Evolutionary conservation across 1,140 invertebrate genomes (phyloP).

Genomic region (Plodia interpunctella): DNA sequence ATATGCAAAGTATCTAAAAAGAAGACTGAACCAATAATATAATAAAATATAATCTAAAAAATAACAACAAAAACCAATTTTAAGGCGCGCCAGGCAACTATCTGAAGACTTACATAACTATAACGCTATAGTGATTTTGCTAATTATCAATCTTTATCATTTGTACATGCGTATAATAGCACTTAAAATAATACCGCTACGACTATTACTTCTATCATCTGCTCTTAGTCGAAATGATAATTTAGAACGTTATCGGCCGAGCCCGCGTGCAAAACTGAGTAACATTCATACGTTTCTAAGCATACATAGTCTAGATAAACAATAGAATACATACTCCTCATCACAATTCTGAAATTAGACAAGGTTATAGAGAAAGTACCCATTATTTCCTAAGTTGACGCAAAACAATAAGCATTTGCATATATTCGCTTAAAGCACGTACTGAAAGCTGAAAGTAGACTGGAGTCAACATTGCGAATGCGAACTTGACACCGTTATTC

Average conservation of each 20-base stretch:
- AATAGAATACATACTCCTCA: neutral
- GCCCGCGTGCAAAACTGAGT: neutral
- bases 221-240: conserved; percentile 57
- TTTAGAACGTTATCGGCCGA: conserved; percentile 50
- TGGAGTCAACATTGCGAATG: neutral
- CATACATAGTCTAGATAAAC: conserved; percentile 6
- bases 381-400: conserved; percentile 11
- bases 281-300: conserved; percentile 13
- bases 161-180: conserved; percentile 70
- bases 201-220: conserved; percentile 43
- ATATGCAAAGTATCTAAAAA: conserved; percentile 46
- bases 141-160: conserved; percentile 59
- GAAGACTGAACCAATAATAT: conserved; percentile 55
- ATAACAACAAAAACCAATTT: conserved; percentile 61
- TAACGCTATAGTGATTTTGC: conserved; percentile 52
- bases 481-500: neutral
- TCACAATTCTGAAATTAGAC: neutral
- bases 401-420: conserved; percentile 25
- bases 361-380: conserved; percentile 6
- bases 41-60: conserved; percentile 69
- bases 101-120: conserved; percentile 35
- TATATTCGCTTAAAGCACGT: conserved; percentile 28
- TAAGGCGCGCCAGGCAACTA: conserved; percentile 46
- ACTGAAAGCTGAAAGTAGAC: conserved; percentile 13
- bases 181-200: conserved; percentile 35